These are phyloP conservation scores for Gryon sp. DNA, from an alignment of 1,140 invertebrate species.

Conservation along the genomic window DNA sequence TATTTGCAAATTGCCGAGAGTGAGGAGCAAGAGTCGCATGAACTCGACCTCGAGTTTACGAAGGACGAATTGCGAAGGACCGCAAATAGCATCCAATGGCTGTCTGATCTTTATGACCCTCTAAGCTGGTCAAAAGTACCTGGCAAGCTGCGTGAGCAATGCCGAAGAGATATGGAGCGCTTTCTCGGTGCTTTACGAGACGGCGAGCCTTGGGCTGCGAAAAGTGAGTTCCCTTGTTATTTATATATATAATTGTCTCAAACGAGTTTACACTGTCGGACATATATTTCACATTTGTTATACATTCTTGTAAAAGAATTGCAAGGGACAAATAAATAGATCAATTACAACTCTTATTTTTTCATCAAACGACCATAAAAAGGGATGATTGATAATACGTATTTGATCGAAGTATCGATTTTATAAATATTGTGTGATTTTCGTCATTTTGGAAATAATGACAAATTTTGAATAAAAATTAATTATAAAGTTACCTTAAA, in stretches of 20 bases:
- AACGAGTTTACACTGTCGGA: slow-evolving; percentile 10
- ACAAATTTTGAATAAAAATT: too few relatives aligned
- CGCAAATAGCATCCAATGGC: slow-evolving; percentile 82
- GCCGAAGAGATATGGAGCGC: slow-evolving; percentile 80
- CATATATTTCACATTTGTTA: background rate
- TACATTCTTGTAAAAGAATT: background rate
- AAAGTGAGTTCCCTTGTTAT: slow-evolving; percentile 82
- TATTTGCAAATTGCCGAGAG: slow-evolving; percentile 65
- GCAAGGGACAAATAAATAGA: too few relatives aligned
- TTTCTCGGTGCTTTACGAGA: slow-evolving; percentile 81
- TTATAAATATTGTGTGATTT: too few relatives aligned
- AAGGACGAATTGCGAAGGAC: slow-evolving; percentile 69
- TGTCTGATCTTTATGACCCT: slow-evolving; percentile 83
- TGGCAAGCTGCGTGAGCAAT: slow-evolving; percentile 74
- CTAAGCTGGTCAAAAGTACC: slow-evolving; percentile 82
- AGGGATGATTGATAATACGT: too few relatives aligned
- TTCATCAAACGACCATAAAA: too few relatives aligned
- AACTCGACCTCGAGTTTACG: slow-evolving; percentile 75
- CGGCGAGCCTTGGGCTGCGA: slow-evolving; percentile 84
- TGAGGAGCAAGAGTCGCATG: slow-evolving; percentile 61
- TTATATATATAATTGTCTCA: too few relatives aligned
- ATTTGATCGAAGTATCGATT: too few relatives aligned
- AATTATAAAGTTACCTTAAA: too few relatives aligned
- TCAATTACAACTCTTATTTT: too few relatives aligned
- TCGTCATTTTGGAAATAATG: too few relatives aligned